Conservation (phyloP, 1,140 invertebrate genomes). For the Vanessa atalanta region DNA sequence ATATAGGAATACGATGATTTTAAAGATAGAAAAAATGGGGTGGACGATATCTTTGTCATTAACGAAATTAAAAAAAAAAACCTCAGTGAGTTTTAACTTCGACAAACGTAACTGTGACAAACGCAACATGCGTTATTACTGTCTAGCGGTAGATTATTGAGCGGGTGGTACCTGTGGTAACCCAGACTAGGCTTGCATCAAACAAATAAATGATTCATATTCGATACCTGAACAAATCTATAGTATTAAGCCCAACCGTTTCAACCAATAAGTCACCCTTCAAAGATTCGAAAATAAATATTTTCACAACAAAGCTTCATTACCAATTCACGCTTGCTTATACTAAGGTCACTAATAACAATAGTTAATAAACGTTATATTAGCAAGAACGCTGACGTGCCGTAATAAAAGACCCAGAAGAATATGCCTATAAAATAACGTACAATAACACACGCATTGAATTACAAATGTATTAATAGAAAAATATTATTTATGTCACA, state of each 20-base stretch:
- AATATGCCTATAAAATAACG: slow-evolving; percentile 36
- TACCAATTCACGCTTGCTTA: slow-evolving; percentile 30
- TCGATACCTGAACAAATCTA: too few species aligned
- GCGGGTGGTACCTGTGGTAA: too few species aligned
- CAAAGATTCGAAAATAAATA: slow-evolving; percentile 10
- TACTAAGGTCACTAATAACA: slow-evolving; percentile 48
- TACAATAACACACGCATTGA: slow-evolving; percentile 15
- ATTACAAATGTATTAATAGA: slow-evolving; percentile 1
- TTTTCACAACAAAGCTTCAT: slow-evolving; percentile 46
- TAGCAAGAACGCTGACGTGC: slow-evolving; percentile 48
- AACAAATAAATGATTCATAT: too few species aligned
- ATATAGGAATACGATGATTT: too few species aligned
- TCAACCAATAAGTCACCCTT: slow-evolving; percentile 2
- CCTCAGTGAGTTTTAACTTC: too few species aligned
- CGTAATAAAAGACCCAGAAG: slow-evolving; percentile 50
- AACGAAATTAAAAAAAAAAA: too few species aligned
- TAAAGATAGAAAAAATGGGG: too few species aligned
- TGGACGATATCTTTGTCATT: too few species aligned
- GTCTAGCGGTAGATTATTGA: too few species aligned
- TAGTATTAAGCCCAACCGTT: background rate
- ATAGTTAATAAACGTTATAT: slow-evolving; percentile 62
- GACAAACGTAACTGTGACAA: too few species aligned
- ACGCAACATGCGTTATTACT: too few species aligned
- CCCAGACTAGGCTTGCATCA: too few species aligned
- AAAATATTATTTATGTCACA: slow-evolving; percentile 15